Evolutionary conservation across 2,113 vertebrate genomes (phyloP), one percentile per base, ranked within the genome.

Genomic region (Trichechus manatus): DNA sequence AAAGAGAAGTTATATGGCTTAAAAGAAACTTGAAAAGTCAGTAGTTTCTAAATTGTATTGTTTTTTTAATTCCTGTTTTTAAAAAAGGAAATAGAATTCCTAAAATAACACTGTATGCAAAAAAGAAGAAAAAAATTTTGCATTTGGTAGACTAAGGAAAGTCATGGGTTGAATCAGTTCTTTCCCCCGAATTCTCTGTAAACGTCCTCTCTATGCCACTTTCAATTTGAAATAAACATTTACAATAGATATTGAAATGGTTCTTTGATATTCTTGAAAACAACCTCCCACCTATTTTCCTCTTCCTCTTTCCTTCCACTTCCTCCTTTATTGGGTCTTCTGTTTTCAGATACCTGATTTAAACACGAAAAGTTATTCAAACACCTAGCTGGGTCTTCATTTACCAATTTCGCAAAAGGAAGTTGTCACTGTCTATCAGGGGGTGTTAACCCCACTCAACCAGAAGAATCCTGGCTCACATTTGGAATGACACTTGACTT

Each of bases 231-330:
- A 97, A 83, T 96, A 97, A 97, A 95, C 77, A 97, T 93, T 93
- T 97, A 82, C 20, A 86, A 66, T 85, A 79, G 64, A 77, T 77
- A 95, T 66, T 96, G 95, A 97, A 97, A 88, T 96, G 84, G 66
- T 96, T 97, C 83, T 97, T 97, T 97, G 77, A 95, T 82, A 92
- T 80, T 98, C 77, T 97, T 94, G 25, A 98, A 98, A 98, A 98
- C 97, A 98, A 96, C 96, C 90, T 88, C 96, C 98, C 90, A 97
- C 97, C 42, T 97, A 82, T 84, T 94, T 97, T 97, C 97, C 80
- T 96, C 95, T 98, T 97, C 96, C 96, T 97, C 97, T 98, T 97
- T 97, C 82, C 91, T 78, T 93, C 74, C 68, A 93, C 96, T 97
- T 97, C 93, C 93, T 90, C 90, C 96, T 97, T 96, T 92, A 31